Evolutionary conservation across 2,113 vertebrate species (phyloP).

Genomic region (Bos indicus): DNA sequence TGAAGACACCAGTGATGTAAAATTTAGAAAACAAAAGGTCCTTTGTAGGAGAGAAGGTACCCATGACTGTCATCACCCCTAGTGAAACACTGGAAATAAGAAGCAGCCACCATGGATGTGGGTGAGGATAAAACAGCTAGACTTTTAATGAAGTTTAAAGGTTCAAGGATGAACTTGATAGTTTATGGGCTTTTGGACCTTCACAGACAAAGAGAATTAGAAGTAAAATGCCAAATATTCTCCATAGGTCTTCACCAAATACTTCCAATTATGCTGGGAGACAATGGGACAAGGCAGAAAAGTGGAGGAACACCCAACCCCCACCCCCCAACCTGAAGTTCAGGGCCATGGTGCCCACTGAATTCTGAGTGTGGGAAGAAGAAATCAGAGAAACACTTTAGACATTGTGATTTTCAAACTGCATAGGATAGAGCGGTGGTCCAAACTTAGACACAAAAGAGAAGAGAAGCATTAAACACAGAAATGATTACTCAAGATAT

Average conservation of each 20-base stretch:
- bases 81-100: background rate
- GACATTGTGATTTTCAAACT: background rate
- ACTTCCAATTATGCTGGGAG: background rate
- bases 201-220: background rate
- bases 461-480: background rate
- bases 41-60: background rate
- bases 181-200: background rate
- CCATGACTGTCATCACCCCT: no score
- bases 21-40: background rate
- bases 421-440: background rate
- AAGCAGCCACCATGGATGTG: accelerated
- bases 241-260: background rate
- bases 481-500: background rate
- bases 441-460: background rate
- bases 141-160: background rate
- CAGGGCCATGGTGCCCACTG: background rate
- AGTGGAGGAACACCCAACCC: background rate
- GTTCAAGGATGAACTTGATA: background rate
- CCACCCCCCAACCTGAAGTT: accelerated
- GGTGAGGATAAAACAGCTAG: background rate
- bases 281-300: background rate
- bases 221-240: background rate
- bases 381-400: background rate
- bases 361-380: background rate
- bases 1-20: background rate